Base-by-base conservation (phyloP, 2,797 vertebrate species). In the Galago senegalensis region DNA sequence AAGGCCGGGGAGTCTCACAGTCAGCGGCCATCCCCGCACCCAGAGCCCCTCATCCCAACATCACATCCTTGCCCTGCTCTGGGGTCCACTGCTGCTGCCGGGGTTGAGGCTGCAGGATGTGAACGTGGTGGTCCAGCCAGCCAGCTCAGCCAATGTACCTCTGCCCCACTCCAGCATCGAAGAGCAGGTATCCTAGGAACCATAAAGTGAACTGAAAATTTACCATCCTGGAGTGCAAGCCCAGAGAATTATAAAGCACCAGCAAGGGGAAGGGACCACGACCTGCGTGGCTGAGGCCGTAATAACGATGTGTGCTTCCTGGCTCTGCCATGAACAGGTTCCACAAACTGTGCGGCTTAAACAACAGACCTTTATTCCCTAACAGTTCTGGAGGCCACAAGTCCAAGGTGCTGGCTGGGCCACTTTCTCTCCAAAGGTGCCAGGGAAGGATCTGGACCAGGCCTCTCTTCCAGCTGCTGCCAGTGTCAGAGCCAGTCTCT, bases 351-450 rank as follows among this genome's bases (percentile, higher is more conserved):
- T 27, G 72, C 0, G 43, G 43, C 56, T 70, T 20, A 37, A 29
- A 17, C 11, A n/a, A 23, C 0, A 4, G 61, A 37, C 37, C 7
- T 13, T 2, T 7, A 14, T 21, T 31, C n/a, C 40, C 40, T 34
- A 18, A 40, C 1, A 23, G 0, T 63, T 72, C 65, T 1, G 18
- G 93, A 31, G 10, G 27, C 27, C 21, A 5, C 25, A n/a, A 16
- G 53, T 31, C 7, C 53, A 10, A 40, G 40, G 56, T 17, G 11
- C 53, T 20, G 49, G 23, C 40, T 4, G 25, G 27, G 18, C 7
- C 2, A 0, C 0, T 5, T 12, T 37, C 21, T 16, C 37, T 46
- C 34, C 10, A 23, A 18, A 70, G 88, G 37, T 29, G 6, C 5
- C 12, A 0, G 31, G 72, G 49, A 13, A 40, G 20, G 49, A 10